phyloP scores from a whole-genome alignment of 2,888 invertebrate species.

The Eupithecia dodoneata region DNA sequence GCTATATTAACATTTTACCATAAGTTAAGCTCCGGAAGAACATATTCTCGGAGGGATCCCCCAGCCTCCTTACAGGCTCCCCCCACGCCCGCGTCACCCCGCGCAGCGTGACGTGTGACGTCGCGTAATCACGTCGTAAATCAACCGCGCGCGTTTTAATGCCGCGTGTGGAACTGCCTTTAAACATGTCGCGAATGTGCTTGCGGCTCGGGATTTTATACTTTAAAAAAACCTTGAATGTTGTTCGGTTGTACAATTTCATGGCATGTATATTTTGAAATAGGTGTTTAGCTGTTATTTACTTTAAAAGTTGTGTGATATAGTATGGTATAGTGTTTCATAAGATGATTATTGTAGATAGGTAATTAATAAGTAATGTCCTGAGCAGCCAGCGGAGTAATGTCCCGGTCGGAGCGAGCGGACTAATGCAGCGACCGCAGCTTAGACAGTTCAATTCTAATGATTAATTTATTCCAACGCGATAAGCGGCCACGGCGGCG shows the following conservation, averaged over 20 bases:
- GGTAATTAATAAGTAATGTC: no score
- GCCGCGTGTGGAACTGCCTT: no score
- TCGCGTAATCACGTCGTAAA: conserved; percentile 53
- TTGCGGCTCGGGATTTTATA: no score
- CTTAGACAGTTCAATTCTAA: conserved; percentile 26
- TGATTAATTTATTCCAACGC: conserved; percentile 23
- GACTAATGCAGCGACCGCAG: conserved; percentile 24
- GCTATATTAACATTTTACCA: background rate
- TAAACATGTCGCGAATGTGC: conserved; percentile 34
- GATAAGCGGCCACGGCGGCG: conserved; percentile 7
- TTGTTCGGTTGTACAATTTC: no score
- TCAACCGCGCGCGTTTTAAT: conserved; percentile 48
- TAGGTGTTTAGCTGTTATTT: no score
- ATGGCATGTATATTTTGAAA: no score
- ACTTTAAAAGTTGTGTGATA: no score
- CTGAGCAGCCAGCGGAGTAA: conserved; percentile 9
- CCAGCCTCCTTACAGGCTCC: background rate
- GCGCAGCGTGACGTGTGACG: conserved; percentile 29
- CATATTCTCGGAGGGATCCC: conserved; percentile 25
- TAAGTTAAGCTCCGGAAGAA: conserved; percentile 12
- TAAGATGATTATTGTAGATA: no score
- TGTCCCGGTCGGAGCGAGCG: conserved; percentile 21
- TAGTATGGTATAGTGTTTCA: no score
- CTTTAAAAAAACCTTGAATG: no score
- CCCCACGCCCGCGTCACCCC: background rate